A percentile compares a stretch with the other conserved stretches of the same genome.
Evolutionary conservation across 2,888 invertebrate species (phyloP).

Genomic region (Hydrotaea cyrtoneurina): DNA sequence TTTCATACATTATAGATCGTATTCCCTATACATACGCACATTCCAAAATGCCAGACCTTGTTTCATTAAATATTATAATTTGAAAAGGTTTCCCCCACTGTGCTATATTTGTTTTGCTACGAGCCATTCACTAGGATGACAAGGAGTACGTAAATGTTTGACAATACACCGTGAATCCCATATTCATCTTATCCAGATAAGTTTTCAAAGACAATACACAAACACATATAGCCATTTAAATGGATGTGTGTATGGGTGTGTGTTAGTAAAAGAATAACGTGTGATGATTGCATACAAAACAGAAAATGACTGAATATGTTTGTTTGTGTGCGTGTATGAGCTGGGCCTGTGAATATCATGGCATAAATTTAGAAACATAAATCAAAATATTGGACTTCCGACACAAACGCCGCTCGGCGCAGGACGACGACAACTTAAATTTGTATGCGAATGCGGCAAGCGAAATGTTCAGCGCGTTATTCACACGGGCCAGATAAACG

Average conservation of each 20-base stretch:
- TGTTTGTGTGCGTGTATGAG: too few relatives aligned
- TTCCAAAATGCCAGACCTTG: too few relatives aligned
- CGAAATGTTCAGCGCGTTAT: slow-evolving; percentile 19
- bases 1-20: too few relatives aligned
- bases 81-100: too few relatives aligned
- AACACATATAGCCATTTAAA: background rate
- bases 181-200: slow-evolving; percentile 12
- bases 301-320: background rate
- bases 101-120: too few relatives aligned
- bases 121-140: too few relatives aligned
- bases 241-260: slow-evolving; percentile 18
- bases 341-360: slow-evolving; percentile 63
- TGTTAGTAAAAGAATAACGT: background rate
- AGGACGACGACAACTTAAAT: slow-evolving; percentile 57
- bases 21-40: too few relatives aligned
- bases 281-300: slow-evolving; percentile 18
- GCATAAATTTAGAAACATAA: slow-evolving; percentile 79
- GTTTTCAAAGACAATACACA: slow-evolving; percentile 36
- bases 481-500: slow-evolving; percentile 38
- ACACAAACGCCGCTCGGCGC: slow-evolving; percentile 69
- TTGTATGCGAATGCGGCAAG: slow-evolving; percentile 68
- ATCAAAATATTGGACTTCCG: slow-evolving; percentile 81
- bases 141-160: background rate
- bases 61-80: too few relatives aligned
- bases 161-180: background rate